phyloP scores from a whole-genome alignment of 2,113 vertebrate genomes.

The Mesoclemmys tuberculata region DNA sequence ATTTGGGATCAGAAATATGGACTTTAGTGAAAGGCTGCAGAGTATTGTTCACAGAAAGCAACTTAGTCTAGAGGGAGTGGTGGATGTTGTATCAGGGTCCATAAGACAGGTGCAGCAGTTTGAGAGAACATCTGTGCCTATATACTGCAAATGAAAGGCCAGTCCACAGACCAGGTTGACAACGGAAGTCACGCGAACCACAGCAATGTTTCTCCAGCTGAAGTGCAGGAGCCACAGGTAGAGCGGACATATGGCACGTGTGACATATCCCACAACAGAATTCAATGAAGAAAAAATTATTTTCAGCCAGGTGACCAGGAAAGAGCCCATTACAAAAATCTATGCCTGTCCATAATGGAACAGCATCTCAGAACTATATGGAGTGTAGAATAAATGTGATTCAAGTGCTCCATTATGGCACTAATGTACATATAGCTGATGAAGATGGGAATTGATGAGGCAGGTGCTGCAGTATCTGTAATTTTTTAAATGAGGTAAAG shows the following conservation, averaged over 20 bases:
- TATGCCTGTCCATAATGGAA: not conserved
- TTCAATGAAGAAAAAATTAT: not conserved
- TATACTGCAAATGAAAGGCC: not conserved
- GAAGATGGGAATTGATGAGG: not conserved
- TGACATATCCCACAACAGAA: not conserved
- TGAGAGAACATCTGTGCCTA: not conserved
- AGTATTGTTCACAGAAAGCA: slow-evolving; percentile 11
- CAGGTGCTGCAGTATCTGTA: not conserved
- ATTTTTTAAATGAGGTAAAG: not conserved
- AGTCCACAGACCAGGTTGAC: rapidly evolving
- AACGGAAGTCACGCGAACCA: not conserved
- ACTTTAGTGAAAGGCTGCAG: not conserved
- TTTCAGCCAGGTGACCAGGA: not conserved
- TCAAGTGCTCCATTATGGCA: not conserved
- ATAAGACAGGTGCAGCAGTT: not conserved
- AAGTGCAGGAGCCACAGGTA: not conserved
- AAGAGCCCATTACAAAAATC: not conserved
- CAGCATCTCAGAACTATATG: not conserved
- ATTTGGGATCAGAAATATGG: slow-evolving; percentile 18
- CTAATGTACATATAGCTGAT: not conserved
- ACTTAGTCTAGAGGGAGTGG: slow-evolving; percentile 7
- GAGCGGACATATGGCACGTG: not conserved
- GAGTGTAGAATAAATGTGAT: not conserved
- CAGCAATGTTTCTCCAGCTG: not conserved
- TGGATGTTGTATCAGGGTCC: not conserved